A percentile compares a stretch with the other conserved stretches of the same genome.
Evolutionary conservation across 2,888 invertebrate genomes (phyloP).

Genomic region (Chesias legatella): DNA sequence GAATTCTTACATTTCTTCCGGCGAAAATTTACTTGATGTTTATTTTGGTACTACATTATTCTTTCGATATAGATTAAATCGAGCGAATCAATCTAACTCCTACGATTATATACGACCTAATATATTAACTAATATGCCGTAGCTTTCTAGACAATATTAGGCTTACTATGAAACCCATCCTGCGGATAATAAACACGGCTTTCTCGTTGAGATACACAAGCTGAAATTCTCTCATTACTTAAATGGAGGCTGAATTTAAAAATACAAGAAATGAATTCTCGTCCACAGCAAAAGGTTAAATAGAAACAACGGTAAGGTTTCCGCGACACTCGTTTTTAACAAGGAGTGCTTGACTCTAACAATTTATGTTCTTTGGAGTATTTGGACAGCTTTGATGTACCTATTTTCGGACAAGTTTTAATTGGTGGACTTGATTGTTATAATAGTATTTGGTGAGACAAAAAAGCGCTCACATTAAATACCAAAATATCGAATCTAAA

Average conservation of each 20-base stretch:
- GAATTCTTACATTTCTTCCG: too few species aligned
- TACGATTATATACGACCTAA: too few species aligned
- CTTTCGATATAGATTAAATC: too few species aligned
- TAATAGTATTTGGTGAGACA: too few species aligned
- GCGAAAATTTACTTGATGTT: too few species aligned
- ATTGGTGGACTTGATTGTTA: constrained; percentile 1
- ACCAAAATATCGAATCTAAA: too few species aligned
- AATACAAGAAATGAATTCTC: constrained; percentile 25
- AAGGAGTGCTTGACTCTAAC: constrained; percentile 26
- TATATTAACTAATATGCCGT: too few species aligned
- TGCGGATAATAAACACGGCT: constrained; percentile 18
- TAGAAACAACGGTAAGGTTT: constrained; percentile 29
- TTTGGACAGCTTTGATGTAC: constrained; percentile 3
- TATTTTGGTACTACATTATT: too few species aligned
- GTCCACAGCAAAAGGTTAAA: constrained; percentile 21
- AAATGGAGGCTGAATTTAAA: constrained; percentile 31
- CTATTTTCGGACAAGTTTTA: constrained; percentile 4
- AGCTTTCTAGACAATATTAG: constrained; percentile 6
- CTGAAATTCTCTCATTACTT: constrained; percentile 36
- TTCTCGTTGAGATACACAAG: constrained; percentile 32
- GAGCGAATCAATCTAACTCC: too few species aligned
- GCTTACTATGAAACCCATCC: constrained; percentile 19
- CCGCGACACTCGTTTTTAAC: constrained; percentile 35
- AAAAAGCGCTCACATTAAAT: too few species aligned
- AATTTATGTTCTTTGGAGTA: constrained; percentile 20